Conservation (phyloP, 2,797 vertebrate genomes). For the Myotis vivesi region DNA sequence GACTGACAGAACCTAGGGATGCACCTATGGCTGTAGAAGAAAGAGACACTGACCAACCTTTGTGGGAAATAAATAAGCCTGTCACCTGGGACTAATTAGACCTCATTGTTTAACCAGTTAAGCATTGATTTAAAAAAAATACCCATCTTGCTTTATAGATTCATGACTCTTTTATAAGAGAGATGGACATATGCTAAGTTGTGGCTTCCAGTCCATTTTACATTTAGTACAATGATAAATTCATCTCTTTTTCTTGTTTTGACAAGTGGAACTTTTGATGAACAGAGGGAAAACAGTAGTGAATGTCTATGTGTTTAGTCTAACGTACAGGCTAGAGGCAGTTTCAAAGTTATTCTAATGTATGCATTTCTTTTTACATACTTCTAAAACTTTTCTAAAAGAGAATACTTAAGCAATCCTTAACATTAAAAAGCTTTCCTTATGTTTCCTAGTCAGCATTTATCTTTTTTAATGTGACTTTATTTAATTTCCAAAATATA, state of each 20-base stretch:
- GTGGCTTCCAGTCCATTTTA: constrained; percentile 38
- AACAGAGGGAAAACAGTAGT: constrained; percentile 44
- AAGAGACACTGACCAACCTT: not conserved
- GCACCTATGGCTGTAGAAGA: not conserved
- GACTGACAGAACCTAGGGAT: not conserved
- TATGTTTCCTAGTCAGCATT: constrained; percentile 52
- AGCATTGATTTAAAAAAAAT: constrained; percentile 1
- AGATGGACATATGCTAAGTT: not conserved
- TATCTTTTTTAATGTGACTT: constrained; percentile 48
- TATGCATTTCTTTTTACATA: constrained; percentile 48
- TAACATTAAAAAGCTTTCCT: constrained; percentile 46
- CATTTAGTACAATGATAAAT: constrained; percentile 56
- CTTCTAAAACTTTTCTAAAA: constrained; percentile 54
- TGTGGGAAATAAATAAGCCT: not conserved
- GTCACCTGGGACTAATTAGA: not conserved
- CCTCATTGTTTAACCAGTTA: constrained; percentile 19
- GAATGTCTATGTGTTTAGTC: constrained; percentile 41
- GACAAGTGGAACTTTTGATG: constrained; percentile 65
- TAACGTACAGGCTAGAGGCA: constrained; percentile 39
- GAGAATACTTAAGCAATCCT: constrained; percentile 36
- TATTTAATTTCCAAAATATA: constrained; percentile 7
- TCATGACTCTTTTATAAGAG: not conserved
- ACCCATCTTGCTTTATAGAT: not conserved
- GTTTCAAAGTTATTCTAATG: constrained; percentile 58
- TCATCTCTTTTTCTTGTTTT: constrained; percentile 44